These are phyloP conservation scores for Perca schrenkii DNA, from an alignment of 2,113 vertebrate genomes.

Conservation along the genomic window DNA sequence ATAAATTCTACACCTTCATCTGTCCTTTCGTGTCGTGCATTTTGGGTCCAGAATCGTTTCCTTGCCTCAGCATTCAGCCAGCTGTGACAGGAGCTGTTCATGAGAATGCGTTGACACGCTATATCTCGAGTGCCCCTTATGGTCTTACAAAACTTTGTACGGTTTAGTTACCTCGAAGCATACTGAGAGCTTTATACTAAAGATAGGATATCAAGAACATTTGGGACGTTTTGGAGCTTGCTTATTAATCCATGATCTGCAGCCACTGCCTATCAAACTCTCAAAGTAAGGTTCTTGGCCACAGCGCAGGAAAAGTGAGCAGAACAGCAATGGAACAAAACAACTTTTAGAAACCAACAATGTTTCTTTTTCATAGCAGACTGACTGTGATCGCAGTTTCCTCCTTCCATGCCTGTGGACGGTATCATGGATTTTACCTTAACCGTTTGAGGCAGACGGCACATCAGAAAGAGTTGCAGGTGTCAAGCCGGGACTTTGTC, in stretches of 20 bases:
- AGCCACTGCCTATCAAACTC: neutral
- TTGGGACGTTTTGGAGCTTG: neutral
- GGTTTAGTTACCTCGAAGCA: too few relatives aligned
- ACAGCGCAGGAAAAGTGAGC: neutral
- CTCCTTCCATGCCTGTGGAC: neutral
- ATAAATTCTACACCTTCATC: too few relatives aligned
- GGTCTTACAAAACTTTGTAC: too few relatives aligned
- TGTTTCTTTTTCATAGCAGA: neutral
- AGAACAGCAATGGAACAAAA: neutral
- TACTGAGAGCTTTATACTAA: too few relatives aligned
- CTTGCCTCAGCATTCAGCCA: too few relatives aligned
- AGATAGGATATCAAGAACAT: neutral
- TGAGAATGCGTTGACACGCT: neutral
- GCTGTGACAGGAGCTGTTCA: too few relatives aligned
- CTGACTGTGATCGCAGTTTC: neutral
- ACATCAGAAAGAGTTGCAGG: neutral
- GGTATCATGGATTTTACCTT: too few relatives aligned
- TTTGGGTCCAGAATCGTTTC: too few relatives aligned
- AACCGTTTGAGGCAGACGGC: neutral
- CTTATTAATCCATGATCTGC: neutral
- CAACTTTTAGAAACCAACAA: neutral
- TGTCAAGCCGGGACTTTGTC: neutral
- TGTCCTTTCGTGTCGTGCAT: too few relatives aligned
- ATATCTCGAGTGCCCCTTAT: neutral
- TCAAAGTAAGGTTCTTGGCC: neutral